A percentile compares a stretch with the other conserved stretches of the same genome.
Conservation (phyloP, 2,888 invertebrate species). For the Rotaria macrura region DNA sequence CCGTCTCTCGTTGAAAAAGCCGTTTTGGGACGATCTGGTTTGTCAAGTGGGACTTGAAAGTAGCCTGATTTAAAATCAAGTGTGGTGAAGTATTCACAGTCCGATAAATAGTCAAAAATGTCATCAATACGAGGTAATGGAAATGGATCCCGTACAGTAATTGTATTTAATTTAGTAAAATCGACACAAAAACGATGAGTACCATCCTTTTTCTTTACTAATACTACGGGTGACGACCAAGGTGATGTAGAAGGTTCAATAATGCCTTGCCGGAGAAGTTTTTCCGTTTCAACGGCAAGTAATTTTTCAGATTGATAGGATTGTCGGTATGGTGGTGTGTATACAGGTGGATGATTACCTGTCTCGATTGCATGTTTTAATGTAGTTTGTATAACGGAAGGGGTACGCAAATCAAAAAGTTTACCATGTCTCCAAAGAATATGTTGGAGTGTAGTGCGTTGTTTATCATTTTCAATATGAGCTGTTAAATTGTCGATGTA, state of each 20-base stretch:
- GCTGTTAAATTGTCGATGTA: no score
- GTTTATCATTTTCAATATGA: no score
- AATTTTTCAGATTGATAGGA: not conserved
- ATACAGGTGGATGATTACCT: not conserved
- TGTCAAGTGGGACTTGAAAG: slow-evolving; percentile 34
- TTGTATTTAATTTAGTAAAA: slow-evolving; percentile 35
- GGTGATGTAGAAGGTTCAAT: slow-evolving; percentile 30
- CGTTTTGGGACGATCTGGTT: slow-evolving; percentile 35
- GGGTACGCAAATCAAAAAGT: not conserved
- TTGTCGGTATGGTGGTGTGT: not conserved
- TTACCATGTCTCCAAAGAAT: not conserved
- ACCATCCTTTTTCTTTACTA: slow-evolving; percentile 32
- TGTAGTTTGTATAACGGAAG: not conserved
- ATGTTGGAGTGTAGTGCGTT: no score
- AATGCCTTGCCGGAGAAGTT: slow-evolving; percentile 18
- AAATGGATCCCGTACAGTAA: slow-evolving; percentile 34
- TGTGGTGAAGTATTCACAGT: slow-evolving; percentile 33
- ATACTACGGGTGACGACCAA: slow-evolving; percentile 26
- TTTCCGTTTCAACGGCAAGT: slow-evolving; percentile 34
- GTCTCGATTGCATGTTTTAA: not conserved
- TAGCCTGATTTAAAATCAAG: slow-evolving; percentile 35
- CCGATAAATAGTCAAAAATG: slow-evolving; percentile 35
- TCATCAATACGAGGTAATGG: slow-evolving; percentile 36
- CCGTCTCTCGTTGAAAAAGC: slow-evolving; percentile 33
- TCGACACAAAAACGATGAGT: slow-evolving; percentile 34